A percentile compares a stretch with the other conserved stretches of the same genome.
These are phyloP conservation scores for Vidua macroura DNA, from an alignment of 2,113 vertebrate species.

Conservation along the genomic window DNA sequence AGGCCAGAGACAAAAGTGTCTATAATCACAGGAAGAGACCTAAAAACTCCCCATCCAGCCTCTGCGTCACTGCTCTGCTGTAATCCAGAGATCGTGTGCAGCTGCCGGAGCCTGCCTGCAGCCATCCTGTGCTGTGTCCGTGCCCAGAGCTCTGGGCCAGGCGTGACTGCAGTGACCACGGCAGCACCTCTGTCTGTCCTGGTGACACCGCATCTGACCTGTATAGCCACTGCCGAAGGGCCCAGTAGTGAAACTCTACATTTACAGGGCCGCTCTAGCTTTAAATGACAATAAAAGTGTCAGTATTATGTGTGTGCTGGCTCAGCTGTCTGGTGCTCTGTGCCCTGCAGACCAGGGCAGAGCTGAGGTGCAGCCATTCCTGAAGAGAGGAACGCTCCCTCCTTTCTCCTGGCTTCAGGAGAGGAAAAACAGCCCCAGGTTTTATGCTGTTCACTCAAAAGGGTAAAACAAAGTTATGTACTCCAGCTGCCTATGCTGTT, in stretches of 20 bases:
- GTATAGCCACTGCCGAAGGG: conserved; percentile 35
- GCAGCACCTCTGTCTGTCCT: not conserved
- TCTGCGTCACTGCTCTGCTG: not conserved
- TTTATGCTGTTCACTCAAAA: not conserved
- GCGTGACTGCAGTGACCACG: not conserved
- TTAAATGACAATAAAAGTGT: conserved; percentile 61
- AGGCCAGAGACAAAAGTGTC: conserved; percentile 27
- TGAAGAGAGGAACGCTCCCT: not conserved
- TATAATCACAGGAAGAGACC: not conserved
- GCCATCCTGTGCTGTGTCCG: not conserved
- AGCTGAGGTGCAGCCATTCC: not conserved
- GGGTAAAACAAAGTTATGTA: not conserved
- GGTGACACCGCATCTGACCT: not conserved
- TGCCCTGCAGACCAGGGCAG: not conserved
- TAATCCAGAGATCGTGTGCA: not conserved
- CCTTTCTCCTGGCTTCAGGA: not conserved
- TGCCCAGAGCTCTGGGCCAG: rapidly evolving
- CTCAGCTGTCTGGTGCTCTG: not conserved
- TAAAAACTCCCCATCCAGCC: not conserved
- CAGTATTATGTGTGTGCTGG: conserved; percentile 37
- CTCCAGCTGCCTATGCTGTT: rapidly evolving
- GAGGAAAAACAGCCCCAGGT: not conserved
- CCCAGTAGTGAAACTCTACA: conserved; percentile 37
- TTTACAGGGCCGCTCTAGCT: conserved; percentile 47
- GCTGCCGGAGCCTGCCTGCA: not conserved